A percentile compares a stretch with the other conserved stretches of the same genome.
Evolutionary conservation across 2,888 invertebrate genomes (phyloP).

Genomic region (Dilophus febrilis): DNA sequence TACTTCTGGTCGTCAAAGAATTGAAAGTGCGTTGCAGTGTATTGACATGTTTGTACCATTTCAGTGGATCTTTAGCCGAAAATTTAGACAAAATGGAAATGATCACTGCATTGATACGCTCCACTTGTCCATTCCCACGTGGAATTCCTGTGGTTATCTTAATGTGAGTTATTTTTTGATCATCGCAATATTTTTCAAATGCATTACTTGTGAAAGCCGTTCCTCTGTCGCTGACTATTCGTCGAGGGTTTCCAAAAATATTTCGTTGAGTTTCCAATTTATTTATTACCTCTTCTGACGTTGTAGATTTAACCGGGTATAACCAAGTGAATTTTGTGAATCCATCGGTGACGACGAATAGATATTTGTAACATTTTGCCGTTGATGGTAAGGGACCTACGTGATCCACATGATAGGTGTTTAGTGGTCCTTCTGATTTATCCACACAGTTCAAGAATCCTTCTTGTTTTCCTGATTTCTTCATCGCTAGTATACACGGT

Average conservation of each 20-base stretch:
- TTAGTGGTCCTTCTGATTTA: conserved; percentile 17
- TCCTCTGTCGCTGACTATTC: conserved; percentile 10
- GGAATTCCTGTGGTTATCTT: conserved; percentile 11
- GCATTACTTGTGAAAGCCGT: conserved; percentile 10
- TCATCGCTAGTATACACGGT: not conserved
- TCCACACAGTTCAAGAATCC: conserved; percentile 18
- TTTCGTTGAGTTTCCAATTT: conserved; percentile 5
- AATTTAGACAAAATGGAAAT: conserved; percentile 8
- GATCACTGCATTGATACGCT: conserved; percentile 6
- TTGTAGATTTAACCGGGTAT: conserved; percentile 11
- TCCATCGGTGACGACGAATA: not conserved
- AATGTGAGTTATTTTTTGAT: not conserved
- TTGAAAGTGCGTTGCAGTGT: conserved; percentile 2
- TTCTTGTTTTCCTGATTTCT: conserved; percentile 14
- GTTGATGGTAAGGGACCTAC: conserved; percentile 18
- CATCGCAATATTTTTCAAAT: conserved; percentile 4
- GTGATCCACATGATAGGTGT: conserved; percentile 20
- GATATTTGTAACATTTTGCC: conserved; percentile 12
- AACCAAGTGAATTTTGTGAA: conserved; percentile 5
- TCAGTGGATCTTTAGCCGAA: not conserved
- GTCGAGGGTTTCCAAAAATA: conserved; percentile 7
- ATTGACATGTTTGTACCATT: conserved; percentile 1
- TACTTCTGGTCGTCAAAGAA: not conserved
- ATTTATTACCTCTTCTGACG: conserved; percentile 8
- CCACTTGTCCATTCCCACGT: conserved; percentile 10